Evolutionary conservation across 2,888 invertebrate species (phyloP), one percentile per base, ranked within the genome.

Genomic region (Pammene aurita): DNA sequence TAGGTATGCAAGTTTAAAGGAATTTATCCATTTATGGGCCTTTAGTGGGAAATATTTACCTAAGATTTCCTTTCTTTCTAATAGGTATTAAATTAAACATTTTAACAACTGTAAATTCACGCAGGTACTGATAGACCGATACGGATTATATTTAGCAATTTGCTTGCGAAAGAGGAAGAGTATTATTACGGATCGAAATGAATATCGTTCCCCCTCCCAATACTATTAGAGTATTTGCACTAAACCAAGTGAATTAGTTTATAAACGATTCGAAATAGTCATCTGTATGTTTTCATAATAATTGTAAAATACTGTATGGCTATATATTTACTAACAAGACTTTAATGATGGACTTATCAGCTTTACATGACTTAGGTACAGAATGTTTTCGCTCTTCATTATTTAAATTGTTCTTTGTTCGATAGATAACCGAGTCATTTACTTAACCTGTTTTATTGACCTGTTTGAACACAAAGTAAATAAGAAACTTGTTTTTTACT

Each of bases 331-430:
- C 14, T 48, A 61, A 50, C 48, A 35, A 48, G 11, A 7, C 11
- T 50, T 61, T 61, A 61, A 61, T 46, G 38, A 38, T 38, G 38
- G 35, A 38, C 38, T 61, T 38, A 48, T 61, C 35, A 48, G 16
- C 61, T 16, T 18, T 18, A 18, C 41, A 62, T 62, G 61, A 41
- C 48, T 11, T 26, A 48, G 9, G 5, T 38, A 14, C 48, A 13
- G 42, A 18, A 46, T 16, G 44, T 38, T 60, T 58, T 48, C 35
- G 13, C 13, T 50, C 46, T 18, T 50, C 14, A 26, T 50, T 62
- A 44, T 38, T 42, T 57, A 26, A 7, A n/a, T 58, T 10, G 7
- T 41, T 11, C 14, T 46, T 48, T 61, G 34, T 61, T 48, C 46
- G 2, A 50, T 48, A 16, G 7, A 61, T 61, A 50, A 50, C 14